A percentile compares a stretch with the other conserved stretches of the same genome.
These are phyloP conservation scores for Setophaga petechia DNA, from an alignment of 2,113 vertebrate species.

Conservation along the genomic window DNA sequence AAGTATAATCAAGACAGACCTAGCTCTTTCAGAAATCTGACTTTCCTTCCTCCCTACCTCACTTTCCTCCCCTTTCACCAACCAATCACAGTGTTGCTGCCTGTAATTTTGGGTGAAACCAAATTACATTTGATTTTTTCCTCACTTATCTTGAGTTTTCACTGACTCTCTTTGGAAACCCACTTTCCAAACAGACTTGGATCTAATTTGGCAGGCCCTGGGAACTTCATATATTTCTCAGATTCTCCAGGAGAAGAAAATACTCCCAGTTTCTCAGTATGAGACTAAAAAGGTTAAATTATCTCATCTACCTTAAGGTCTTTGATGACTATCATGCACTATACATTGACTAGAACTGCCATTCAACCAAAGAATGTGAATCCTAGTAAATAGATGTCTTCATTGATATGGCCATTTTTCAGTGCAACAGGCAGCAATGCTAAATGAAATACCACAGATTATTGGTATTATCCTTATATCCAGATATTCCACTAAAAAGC, in stretches of 20 bases:
- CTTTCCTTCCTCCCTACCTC: not conserved
- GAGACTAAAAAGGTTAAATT: not conserved
- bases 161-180: not conserved
- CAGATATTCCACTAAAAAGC: not conserved
- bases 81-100: not conserved
- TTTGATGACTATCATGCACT: not conserved
- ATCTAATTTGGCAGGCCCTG: not conserved
- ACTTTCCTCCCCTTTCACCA: not conserved
- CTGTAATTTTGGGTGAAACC: not conserved
- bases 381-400: not conserved
- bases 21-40: not conserved
- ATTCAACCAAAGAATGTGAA: not conserved
- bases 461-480: not conserved
- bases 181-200: not conserved
- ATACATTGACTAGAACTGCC: not conserved
- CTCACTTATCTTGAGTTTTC: not conserved
- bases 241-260: not conserved
- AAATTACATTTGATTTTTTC: not conserved
- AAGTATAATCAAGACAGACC: not conserved
- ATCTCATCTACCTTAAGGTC: not conserved
- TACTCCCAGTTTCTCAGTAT: not conserved
- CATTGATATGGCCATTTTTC: not conserved
- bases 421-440: not conserved
- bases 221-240: not conserved
- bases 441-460: not conserved